Base-by-base conservation (phyloP, 2,797 vertebrate species). In the Peromyscus eremicus region DNA sequence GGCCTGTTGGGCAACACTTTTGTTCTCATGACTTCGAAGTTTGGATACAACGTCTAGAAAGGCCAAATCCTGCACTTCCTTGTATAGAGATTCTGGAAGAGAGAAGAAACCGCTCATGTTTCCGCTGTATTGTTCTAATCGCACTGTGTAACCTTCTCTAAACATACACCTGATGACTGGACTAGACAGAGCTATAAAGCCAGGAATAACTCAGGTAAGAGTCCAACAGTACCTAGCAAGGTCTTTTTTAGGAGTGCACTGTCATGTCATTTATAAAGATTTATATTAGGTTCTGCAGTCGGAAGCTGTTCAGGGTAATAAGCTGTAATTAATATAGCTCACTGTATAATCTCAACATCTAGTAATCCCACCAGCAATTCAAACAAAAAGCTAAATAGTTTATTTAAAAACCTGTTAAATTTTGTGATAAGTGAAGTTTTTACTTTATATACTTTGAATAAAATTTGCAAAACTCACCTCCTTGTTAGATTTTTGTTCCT, bases 1-100 rank as follows among this genome's bases (percentile, higher is more conserved):
- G 80, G 99, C 99, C 99, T 99, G 99, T 94, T 99, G 99, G 40
- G 99, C 99, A 55, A 99, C 99, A 75, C 99, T 99, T 99, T 99
- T 99, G 99, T 99, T 99, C 98, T 99, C 99, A 1, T 99, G 99
- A 95, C 99, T 99, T 95, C 99, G 99, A 96, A 99, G 99, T 98
- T 99, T 99, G 94, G 99, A 99, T 94, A 99, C 98, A 64, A 99
- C 99, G 68, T 99, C 99, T 97, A 99, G 99, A 97, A 99, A 99
- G 0, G 99, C 99, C 99, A 99, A 98, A 98, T 98, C 99, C 98
- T 99, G 99, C 71, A 99, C 99, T 98, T 99, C 99, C 98, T 99
- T 99, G 97, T 99, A 99, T 66, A 99, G 99, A 83, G 99, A 99
- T 93, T 99, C 99, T 99, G 98, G 95, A 98, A 98, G 93, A 98